A percentile compares a stretch with the other conserved stretches of the same genome.
phyloP scores from a whole-genome alignment of 2,797 vertebrate species.

The Alosa sapidissima region DNA sequence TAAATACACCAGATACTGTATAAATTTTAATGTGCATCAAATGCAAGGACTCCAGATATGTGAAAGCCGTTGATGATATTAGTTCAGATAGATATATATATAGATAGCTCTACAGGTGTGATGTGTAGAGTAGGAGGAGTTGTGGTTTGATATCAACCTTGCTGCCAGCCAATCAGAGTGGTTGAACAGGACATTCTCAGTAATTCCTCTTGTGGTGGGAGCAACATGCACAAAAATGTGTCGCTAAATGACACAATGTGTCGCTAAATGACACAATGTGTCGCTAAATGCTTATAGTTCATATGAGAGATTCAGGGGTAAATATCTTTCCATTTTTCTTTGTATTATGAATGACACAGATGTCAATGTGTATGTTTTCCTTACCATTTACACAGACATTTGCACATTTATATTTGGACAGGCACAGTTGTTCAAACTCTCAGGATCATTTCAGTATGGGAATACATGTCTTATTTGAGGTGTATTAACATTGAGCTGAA shows the following conservation, averaged over 20 bases:
- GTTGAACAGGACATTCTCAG: not conserved
- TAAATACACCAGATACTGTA: too few relatives aligned
- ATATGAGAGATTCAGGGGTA: too few relatives aligned
- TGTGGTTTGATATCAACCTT: not conserved
- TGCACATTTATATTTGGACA: too few relatives aligned
- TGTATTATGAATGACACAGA: too few relatives aligned
- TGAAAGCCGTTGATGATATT: not conserved
- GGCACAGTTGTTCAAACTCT: not conserved
- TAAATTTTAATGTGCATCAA: not conserved
- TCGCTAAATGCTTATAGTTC: too few relatives aligned
- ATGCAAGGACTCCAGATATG: not conserved
- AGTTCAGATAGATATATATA: too few relatives aligned
- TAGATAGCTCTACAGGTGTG: not conserved
- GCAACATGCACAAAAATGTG: not conserved
- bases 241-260: too few relatives aligned
- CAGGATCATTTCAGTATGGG: not conserved
- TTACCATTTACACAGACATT: too few relatives aligned
- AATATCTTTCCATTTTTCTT: too few relatives aligned
- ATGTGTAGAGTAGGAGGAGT: not conserved
- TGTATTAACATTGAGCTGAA: too few relatives aligned
- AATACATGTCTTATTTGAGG: not conserved
- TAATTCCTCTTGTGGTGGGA: not conserved
- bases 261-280: too few relatives aligned
- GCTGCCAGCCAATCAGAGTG: not conserved
- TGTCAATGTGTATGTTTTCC: too few relatives aligned